A percentile compares a stretch with the other conserved stretches of the same genome.
These are phyloP conservation scores for Caerostris darwini DNA, from an alignment of 1,140 invertebrate species.

Conservation along the genomic window DNA sequence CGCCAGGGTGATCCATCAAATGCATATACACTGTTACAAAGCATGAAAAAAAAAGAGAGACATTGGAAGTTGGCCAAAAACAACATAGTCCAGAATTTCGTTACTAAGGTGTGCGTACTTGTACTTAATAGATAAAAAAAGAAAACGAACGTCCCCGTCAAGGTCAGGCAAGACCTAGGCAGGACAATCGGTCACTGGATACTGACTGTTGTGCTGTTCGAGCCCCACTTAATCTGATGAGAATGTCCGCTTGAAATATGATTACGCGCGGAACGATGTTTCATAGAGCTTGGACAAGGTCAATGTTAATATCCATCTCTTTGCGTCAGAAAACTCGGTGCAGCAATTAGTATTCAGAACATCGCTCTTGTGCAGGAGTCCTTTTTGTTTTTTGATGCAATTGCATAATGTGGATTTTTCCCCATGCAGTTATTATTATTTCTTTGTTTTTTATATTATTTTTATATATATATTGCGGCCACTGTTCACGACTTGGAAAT, in stretches of 20 bases:
- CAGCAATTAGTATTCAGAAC: not conserved
- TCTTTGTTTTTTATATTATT: not conserved
- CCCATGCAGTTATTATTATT: too few species aligned
- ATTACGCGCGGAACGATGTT: not conserved
- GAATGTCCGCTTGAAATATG: slow-evolving; percentile 29
- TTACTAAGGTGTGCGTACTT: slow-evolving; percentile 39
- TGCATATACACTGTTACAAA: slow-evolving; percentile 24
- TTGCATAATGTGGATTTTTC: not conserved
- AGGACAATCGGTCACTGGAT: not conserved
- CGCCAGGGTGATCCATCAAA: slow-evolving; percentile 40
- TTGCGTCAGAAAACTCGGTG: not conserved
- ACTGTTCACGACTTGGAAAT: not conserved
- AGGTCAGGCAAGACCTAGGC: not conserved
- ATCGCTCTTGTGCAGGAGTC: not conserved
- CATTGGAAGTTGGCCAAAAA: slow-evolving; percentile 53
- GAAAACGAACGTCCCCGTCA: not conserved
- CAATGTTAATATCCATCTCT: not conserved
- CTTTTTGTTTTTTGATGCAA: not conserved
- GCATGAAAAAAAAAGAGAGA: not conserved
- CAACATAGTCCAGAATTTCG: slow-evolving; percentile 17
- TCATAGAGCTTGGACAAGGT: not conserved
- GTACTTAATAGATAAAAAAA: not conserved
- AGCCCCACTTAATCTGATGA: slow-evolving; percentile 19
- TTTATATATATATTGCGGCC: not conserved
- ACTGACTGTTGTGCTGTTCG: not conserved